Percentiles rank a stretch among this genome's conserved stretches.
These are phyloP conservation scores for Homarus americanus DNA, from an alignment of 1,140 invertebrate genomes.

Conservation along the genomic window DNA sequence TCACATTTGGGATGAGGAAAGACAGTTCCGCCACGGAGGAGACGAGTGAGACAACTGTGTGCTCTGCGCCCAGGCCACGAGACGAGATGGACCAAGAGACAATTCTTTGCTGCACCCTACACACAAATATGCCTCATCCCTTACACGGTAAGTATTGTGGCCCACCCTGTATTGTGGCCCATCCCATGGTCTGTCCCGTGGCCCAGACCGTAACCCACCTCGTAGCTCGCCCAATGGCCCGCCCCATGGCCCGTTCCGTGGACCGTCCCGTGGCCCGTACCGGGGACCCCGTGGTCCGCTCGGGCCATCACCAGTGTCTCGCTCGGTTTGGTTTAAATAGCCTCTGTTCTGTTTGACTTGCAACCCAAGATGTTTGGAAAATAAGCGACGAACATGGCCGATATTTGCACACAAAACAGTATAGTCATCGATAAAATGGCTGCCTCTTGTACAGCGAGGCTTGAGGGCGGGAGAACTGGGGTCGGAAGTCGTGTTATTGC, in stretches of 20 bases:
- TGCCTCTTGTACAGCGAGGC: conserved; percentile 34
- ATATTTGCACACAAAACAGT: conserved; percentile 71
- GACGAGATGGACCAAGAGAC: too few relatives aligned
- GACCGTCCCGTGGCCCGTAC: not conserved
- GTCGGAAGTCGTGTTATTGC: not conserved
- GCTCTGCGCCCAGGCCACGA: too few relatives aligned
- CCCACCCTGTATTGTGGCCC: not conserved
- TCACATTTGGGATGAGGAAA: too few relatives aligned
- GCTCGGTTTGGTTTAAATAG: conserved; percentile 65
- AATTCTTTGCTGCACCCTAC: too few relatives aligned
- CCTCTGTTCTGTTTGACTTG: conserved; percentile 65
- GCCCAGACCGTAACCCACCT: not conserved
- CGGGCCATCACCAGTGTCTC: conserved; percentile 53
- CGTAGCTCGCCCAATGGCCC: not conserved
- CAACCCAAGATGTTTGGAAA: conserved; percentile 73
- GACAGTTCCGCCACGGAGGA: too few relatives aligned
- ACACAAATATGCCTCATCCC: too few relatives aligned
- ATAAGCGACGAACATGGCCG: conserved; percentile 69
- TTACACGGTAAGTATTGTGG: too few relatives aligned
- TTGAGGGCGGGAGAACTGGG: not conserved
- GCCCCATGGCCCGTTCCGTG: not conserved
- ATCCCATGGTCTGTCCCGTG: not conserved
- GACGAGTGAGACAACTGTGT: too few relatives aligned
- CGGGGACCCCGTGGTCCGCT: not conserved
- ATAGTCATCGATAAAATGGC: conserved; percentile 71